A percentile compares a stretch with the other conserved stretches of the same genome.
phyloP scores from a whole-genome alignment of 2,113 vertebrate genomes.

The Silurus asotus region DNA sequence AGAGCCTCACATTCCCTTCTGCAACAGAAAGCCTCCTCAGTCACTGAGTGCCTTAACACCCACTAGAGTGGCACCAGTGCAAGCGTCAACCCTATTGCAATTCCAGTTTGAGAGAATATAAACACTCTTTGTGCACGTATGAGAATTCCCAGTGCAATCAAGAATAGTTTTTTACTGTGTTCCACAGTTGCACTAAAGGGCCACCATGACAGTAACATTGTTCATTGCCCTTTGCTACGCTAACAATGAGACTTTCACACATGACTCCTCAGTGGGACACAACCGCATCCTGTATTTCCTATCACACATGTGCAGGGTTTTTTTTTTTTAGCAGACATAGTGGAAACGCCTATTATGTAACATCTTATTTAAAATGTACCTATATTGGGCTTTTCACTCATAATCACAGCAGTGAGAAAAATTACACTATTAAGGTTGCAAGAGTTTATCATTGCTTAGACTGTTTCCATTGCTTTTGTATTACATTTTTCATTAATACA shows the following conservation, averaged over 20 bases:
- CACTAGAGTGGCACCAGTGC: slow-evolving; percentile 9
- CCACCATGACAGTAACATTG: background rate
- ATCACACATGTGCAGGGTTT: slow-evolving; percentile 56
- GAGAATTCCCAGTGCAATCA: slow-evolving; percentile 22
- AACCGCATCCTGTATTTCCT: slow-evolving; percentile 42
- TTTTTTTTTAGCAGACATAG: background rate
- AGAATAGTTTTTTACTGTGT: background rate
- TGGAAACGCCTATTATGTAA: slow-evolving; percentile 18
- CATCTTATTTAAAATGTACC: background rate
- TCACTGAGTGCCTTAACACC: slow-evolving; percentile 22
- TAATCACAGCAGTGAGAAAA: background rate
- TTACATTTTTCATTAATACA: background rate
- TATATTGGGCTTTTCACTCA: background rate
- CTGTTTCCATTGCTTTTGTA: background rate
- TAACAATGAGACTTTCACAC: slow-evolving; percentile 48
- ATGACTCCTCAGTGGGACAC: slow-evolving; percentile 1
- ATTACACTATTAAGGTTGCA: background rate
- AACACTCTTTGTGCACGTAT: slow-evolving; percentile 17
- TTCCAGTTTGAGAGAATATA: background rate
- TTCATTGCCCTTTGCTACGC: slow-evolving; percentile 25
- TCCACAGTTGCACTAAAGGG: slow-evolving; percentile 5
- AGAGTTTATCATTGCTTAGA: background rate
- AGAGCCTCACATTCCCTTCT: slow-evolving; percentile 53
- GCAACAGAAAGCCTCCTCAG: slow-evolving; percentile 56
- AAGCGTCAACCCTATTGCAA: background rate